These are phyloP conservation scores for Ametastegia equiseti DNA, from an alignment of 2,888 invertebrate genomes.

Conservation along the genomic window DNA sequence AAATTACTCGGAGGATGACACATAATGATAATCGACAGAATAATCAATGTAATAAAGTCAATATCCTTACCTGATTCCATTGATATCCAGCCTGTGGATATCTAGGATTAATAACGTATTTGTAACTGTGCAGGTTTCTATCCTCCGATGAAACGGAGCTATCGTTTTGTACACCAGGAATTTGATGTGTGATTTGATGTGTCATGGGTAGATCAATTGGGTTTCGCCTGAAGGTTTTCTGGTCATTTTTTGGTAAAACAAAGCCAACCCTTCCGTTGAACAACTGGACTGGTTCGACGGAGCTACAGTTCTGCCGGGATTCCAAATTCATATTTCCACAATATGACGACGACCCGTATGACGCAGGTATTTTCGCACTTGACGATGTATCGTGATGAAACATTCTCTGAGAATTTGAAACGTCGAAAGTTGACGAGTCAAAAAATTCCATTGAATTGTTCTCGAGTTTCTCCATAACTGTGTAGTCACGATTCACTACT, in stretches of 20 bases:
- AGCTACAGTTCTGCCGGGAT: background rate
- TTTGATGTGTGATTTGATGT: background rate
- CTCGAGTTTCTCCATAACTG: background rate
- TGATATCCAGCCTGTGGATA: conserved; percentile 19
- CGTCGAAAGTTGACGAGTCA: background rate
- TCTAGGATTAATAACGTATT: conserved; percentile 22
- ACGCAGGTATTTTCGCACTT: background rate
- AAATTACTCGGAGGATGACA: background rate
- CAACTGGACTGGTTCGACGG: conserved; percentile 44
- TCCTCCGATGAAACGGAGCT: background rate
- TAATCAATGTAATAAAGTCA: background rate
- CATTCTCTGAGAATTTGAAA: background rate
- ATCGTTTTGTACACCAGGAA: background rate
- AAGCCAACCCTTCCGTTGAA: conserved; percentile 50
- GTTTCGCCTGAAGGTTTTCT: background rate
- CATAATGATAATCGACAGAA: background rate
- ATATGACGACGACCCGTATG: background rate
- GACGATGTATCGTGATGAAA: background rate
- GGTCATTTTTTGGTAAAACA: conserved; percentile 37
- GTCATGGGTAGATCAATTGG: background rate
- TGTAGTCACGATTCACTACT: background rate
- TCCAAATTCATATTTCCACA: background rate
- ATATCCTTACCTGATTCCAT: conserved; percentile 31
- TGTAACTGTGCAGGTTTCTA: background rate
- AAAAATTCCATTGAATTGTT: conserved; percentile 4